phyloP scores from a whole-genome alignment of 2,797 vertebrate genomes.

The Phyllotis vaccarum region DNA sequence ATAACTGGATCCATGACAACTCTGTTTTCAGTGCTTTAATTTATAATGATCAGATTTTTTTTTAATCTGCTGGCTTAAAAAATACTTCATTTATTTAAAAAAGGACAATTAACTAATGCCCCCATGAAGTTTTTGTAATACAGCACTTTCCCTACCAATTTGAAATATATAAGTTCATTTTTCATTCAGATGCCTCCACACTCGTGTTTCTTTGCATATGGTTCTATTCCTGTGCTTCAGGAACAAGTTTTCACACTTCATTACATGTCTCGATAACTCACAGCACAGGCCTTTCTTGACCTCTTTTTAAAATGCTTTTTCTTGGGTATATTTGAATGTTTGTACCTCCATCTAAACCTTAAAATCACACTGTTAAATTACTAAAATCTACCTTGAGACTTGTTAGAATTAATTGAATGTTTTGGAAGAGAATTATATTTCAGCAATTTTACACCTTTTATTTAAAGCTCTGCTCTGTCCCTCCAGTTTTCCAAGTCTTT shows the following conservation, averaged over 20 bases:
- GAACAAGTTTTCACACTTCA: slow-evolving; percentile 8
- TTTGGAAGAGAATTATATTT: slow-evolving; percentile 43
- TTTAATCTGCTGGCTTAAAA: neutral
- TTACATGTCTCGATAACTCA: neutral
- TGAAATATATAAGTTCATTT: slow-evolving; percentile 55
- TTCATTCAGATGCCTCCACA: slow-evolving; percentile 31
- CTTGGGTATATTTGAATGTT: slow-evolving; percentile 32
- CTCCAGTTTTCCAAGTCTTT: slow-evolving; percentile 30
- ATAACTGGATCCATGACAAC: neutral
- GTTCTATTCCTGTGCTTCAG: slow-evolving; percentile 6
- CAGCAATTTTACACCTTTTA: slow-evolving; percentile 4
- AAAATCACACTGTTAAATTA: slow-evolving; percentile 25
- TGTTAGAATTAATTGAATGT: slow-evolving; percentile 24
- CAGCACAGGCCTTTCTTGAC: neutral
- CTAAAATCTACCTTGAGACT: slow-evolving; percentile 28
- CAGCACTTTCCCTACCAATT: neutral
- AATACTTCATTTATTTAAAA: neutral
- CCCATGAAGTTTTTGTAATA: slow-evolving; percentile 22
- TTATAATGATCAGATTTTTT: neutral
- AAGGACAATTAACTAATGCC: neutral
- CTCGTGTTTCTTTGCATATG: slow-evolving; percentile 4
- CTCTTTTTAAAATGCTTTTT: slow-evolving; percentile 21
- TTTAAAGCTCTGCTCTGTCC: slow-evolving; percentile 21
- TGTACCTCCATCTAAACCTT: slow-evolving; percentile 28
- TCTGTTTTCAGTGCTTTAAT: neutral